These are phyloP conservation scores for Bradypodion pumilum DNA, from an alignment of 2,797 vertebrate species.

Conservation along the genomic window DNA sequence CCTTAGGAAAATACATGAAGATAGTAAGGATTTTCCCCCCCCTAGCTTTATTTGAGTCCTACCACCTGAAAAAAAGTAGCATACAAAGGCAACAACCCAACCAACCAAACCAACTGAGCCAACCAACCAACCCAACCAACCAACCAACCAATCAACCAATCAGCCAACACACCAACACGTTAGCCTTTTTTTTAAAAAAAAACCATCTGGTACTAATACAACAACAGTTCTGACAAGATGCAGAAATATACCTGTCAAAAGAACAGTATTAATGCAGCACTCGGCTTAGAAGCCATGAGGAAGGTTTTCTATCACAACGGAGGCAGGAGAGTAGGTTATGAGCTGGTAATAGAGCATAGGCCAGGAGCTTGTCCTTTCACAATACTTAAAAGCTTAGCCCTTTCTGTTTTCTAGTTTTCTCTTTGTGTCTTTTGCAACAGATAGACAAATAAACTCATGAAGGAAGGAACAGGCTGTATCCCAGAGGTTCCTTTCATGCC, in stretches of 20 bases:
- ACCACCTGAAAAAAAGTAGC: too few relatives aligned
- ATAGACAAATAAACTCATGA: background rate
- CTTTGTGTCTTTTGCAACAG: background rate
- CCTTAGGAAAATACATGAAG: background rate
- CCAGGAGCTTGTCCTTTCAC: background rate
- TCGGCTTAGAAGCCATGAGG: background rate
- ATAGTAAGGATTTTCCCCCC: background rate
- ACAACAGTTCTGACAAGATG: background rate
- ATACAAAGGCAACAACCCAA: too few relatives aligned
- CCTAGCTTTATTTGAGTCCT: too few relatives aligned
- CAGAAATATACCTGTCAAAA: background rate
- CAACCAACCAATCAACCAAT: too few relatives aligned
- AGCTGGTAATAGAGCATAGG: background rate
- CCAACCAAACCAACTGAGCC: too few relatives aligned
- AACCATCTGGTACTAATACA: background rate
- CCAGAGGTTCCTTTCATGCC: constrained; percentile 64
- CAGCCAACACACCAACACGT: background rate
- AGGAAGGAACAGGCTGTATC: constrained; percentile 51
- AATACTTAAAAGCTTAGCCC: background rate
- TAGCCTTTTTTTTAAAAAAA: background rate
- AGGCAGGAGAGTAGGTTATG: background rate
- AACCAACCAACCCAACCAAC: background rate
- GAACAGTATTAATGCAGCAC: background rate
- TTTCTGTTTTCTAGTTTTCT: background rate
- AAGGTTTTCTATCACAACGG: background rate